Percentiles rank a stretch among this genome's conserved stretches.
Evolutionary conservation across 1,140 invertebrate species (phyloP).

Genomic region (Harpegnathos saltator): DNA sequence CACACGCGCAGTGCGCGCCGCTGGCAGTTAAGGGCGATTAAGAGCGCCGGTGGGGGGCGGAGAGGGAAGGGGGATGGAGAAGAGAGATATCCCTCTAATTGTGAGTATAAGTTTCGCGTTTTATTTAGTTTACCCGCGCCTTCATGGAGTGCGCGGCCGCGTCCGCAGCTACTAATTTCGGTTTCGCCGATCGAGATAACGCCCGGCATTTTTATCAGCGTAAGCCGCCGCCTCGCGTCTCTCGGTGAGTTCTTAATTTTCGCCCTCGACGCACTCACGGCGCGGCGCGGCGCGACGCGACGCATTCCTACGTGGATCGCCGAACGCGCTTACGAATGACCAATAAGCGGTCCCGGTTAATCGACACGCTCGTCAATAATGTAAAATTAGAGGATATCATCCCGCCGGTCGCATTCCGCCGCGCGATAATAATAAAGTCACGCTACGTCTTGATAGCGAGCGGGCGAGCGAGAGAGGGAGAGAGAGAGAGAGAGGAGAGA

Average conservation of each 20-base stretch:
- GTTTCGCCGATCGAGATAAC: conserved; percentile 79
- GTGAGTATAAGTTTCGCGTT: conserved; percentile 68
- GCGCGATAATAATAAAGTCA: conserved; percentile 50
- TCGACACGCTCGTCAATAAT: conserved; percentile 52
- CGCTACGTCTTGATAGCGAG: conserved; percentile 23
- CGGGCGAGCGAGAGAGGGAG: too few species aligned
- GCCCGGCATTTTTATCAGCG: conserved; percentile 76
- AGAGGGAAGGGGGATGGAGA: background rate
- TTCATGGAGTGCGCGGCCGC: conserved; percentile 69
- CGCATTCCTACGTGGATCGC: conserved; percentile 60
- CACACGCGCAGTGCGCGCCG: background rate
- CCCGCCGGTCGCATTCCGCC: conserved; percentile 23
- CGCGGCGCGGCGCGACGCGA: too few species aligned
- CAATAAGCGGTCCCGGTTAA: conserved; percentile 53
- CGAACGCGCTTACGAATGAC: conserved; percentile 46
- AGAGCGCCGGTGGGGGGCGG: too few species aligned
- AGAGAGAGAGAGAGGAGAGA: conserved; percentile 25
- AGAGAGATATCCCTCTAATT: conserved; percentile 67
- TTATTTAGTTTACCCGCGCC: conserved; percentile 62
- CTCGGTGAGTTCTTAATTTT: conserved; percentile 72
- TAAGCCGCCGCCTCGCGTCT: conserved; percentile 47
- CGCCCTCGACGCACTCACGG: conserved; percentile 3
- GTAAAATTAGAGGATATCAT: conserved; percentile 58
- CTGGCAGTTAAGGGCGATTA: background rate
- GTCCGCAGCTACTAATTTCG: conserved; percentile 80